Percentiles rank a stretch among this genome's conserved stretches.
Conservation (phyloP, 2,113 vertebrate species). For the Promerops cafer region DNA sequence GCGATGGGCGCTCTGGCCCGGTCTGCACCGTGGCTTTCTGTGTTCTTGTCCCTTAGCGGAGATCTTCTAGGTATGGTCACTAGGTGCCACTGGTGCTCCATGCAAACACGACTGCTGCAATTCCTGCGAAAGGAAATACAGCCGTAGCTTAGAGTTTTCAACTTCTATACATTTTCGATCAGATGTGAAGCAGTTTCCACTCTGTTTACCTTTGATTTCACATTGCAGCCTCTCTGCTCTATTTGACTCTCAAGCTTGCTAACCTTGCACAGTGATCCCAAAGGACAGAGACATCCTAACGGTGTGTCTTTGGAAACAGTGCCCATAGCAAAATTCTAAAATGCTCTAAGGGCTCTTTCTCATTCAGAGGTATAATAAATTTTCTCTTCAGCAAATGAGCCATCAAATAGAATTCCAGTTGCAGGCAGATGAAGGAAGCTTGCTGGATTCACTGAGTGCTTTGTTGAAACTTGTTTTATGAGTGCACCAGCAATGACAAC, state of each 20-base stretch:
- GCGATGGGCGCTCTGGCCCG: neutral
- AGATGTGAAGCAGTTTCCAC: neutral
- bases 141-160: fast-evolving
- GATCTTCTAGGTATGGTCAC: neutral
- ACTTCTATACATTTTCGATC: neutral
- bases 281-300: neutral
- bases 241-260: neutral
- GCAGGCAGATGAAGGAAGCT: neutral
- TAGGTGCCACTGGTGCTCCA: constrained; percentile 68
- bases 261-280: neutral
- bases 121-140: neutral
- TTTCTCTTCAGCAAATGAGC: neutral
- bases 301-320: fast-evolving
- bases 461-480: neutral
- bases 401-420: neutral
- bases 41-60: fast-evolving
- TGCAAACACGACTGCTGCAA: neutral
- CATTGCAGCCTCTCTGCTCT: neutral
- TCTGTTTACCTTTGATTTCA: neutral
- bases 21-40: fast-evolving
- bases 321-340: neutral
- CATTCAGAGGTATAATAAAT: neutral
- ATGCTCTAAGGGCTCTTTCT: neutral
- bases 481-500: neutral
- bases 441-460: neutral